These are phyloP conservation scores for Buceros bicornis DNA, from an alignment of 2,797 vertebrate species.

Conservation along the genomic window DNA sequence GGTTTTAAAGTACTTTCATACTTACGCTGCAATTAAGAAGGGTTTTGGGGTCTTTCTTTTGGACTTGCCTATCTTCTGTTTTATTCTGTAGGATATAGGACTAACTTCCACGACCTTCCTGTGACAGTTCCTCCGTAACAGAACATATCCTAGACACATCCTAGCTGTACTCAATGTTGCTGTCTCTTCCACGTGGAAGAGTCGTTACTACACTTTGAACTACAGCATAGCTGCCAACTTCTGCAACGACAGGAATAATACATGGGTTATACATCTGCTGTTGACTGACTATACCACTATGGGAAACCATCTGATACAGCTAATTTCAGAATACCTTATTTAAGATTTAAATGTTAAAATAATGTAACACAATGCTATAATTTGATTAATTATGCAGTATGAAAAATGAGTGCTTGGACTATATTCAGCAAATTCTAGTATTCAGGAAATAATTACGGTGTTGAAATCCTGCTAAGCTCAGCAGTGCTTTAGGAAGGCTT, in stretches of 20 bases:
- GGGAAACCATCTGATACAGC: neutral
- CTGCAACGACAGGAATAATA: neutral
- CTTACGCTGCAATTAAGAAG: neutral
- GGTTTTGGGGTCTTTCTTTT: neutral
- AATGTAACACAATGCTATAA: constrained; percentile 50
- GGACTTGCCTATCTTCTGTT: neutral
- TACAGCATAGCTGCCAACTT: neutral
- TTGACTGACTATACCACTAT: constrained; percentile 9
- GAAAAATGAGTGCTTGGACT: constrained; percentile 55
- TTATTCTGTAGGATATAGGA: neutral
- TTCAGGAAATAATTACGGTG: constrained; percentile 54
- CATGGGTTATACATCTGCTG: neutral
- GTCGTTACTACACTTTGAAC: neutral
- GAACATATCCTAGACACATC: neutral
- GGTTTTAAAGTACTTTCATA: neutral
- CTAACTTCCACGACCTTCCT: neutral
- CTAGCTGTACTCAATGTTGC: neutral
- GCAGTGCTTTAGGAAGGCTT: constrained; percentile 11
- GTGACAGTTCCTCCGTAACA: neutral
- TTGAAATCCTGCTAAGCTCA: constrained; percentile 55
- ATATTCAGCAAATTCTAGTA: constrained; percentile 26
- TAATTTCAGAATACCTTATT: constrained; percentile 48
- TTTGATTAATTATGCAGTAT: constrained; percentile 60
- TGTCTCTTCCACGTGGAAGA: neutral
- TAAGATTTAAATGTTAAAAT: constrained; percentile 52